These are phyloP conservation scores for Hystrix brachyura DNA, from an alignment of 2,113 vertebrate species.

Conservation along the genomic window DNA sequence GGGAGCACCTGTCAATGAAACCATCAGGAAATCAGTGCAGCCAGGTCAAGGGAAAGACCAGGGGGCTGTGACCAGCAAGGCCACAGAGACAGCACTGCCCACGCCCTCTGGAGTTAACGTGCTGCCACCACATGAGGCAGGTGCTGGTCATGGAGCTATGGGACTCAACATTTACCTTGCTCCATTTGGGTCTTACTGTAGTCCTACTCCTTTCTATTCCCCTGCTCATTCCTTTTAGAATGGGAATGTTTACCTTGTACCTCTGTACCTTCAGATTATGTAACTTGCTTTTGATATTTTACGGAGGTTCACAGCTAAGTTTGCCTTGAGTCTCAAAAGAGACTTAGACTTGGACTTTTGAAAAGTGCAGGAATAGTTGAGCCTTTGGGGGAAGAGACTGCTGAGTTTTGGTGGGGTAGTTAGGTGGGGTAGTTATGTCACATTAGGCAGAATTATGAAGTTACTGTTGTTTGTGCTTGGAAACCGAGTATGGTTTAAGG, in stretches of 20 bases:
- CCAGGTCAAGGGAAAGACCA: neutral
- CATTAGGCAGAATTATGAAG: neutral
- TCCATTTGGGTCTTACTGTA: neutral
- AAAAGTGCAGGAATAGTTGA: neutral
- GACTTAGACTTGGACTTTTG: neutral
- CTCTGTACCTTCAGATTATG: neutral
- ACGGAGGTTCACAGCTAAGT: neutral
- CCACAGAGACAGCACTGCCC: neutral
- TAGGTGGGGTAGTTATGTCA: neutral
- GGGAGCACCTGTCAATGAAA: neutral
- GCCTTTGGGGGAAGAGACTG: neutral
- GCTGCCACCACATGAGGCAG: neutral
- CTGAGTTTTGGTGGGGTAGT: neutral
- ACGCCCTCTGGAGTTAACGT: neutral
- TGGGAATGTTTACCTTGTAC: neutral
- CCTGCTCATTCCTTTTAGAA: neutral
- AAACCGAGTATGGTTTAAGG: neutral
- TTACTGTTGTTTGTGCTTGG: neutral
- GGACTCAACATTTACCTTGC: neutral
- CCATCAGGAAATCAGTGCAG: neutral
- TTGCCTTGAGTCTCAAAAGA: neutral
- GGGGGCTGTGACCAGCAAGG: neutral
- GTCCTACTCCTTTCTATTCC: neutral
- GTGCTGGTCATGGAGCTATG: neutral
- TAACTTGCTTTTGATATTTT: neutral